Conservation (phyloP, 2,113 vertebrate species). For the Amazona vittata region DNA sequence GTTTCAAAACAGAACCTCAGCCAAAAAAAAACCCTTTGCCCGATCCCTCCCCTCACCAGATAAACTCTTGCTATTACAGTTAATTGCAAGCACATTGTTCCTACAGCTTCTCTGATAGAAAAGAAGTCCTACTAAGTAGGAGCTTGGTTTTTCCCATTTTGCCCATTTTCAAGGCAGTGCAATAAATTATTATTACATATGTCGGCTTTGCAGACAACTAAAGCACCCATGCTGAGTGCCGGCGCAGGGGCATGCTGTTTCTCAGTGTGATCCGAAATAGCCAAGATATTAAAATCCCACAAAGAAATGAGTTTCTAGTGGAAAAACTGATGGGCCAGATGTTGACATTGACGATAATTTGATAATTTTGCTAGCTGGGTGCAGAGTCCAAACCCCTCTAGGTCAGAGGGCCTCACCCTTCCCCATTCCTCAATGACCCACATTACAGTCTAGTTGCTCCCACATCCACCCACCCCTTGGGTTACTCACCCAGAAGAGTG, state of each 20-base stretch:
- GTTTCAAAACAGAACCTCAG: neutral
- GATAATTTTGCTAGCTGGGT: neutral
- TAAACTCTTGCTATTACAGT: neutral
- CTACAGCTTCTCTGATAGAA: neutral
- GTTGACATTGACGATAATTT: constrained; percentile 2
- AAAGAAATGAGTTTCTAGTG: constrained; percentile 37
- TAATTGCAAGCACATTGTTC: neutral
- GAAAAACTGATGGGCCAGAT: constrained; percentile 37
- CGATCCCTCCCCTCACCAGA: neutral
- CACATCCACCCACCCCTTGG: neutral
- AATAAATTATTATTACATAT: constrained; percentile 51
- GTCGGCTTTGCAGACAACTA: neutral
- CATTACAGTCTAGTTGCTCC: neutral
- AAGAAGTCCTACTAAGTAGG: neutral
- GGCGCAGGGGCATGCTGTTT: neutral
- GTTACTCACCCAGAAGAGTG: neutral
- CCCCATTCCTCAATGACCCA: neutral
- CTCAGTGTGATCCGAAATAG: neutral
- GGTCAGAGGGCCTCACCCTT: neutral
- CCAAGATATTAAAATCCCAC: constrained; percentile 36
- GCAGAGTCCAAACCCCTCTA: neutral
- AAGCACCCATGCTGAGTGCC: neutral
- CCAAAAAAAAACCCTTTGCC: neutral
- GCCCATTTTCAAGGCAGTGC: neutral
- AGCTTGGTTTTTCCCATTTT: neutral